Conservation (phyloP, 2,113 vertebrate genomes). For the Siphamia tubifer region DNA sequence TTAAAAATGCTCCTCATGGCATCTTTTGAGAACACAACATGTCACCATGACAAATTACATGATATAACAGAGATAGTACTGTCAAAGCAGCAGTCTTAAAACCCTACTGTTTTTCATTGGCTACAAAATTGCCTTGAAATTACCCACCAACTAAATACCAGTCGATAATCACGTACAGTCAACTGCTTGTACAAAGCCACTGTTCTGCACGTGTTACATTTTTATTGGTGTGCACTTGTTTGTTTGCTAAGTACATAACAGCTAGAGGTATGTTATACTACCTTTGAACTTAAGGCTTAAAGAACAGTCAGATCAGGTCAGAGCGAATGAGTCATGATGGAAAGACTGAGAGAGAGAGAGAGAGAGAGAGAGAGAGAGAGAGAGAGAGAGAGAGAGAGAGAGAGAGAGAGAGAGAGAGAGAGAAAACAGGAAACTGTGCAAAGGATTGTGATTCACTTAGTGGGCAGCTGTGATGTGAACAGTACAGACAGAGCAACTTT, state of each 20-base stretch:
- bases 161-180: not conserved
- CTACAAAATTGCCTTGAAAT: not conserved
- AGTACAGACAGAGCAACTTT: constrained; percentile 66
- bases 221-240: not conserved
- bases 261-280: constrained; percentile 29
- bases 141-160: not conserved
- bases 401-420: not conserved
- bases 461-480: constrained; percentile 68
- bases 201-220: not conserved
- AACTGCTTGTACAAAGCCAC: not conserved
- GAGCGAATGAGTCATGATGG: constrained; percentile 51
- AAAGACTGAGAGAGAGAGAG: not conserved
- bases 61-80: not conserved
- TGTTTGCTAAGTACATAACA: constrained; percentile 6
- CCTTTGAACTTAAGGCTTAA: constrained; percentile 56
- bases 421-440: constrained; percentile 22
- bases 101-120: not conserved
- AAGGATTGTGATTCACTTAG: constrained; percentile 62
- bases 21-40: not conserved
- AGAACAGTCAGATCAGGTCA: constrained; percentile 42
- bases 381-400: not conserved
- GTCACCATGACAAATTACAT: not conserved
- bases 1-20: not conserved
- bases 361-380: not conserved
- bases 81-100: not conserved